phyloP scores from a whole-genome alignment of 1,140 invertebrate genomes.

The Heliconius himera region DNA sequence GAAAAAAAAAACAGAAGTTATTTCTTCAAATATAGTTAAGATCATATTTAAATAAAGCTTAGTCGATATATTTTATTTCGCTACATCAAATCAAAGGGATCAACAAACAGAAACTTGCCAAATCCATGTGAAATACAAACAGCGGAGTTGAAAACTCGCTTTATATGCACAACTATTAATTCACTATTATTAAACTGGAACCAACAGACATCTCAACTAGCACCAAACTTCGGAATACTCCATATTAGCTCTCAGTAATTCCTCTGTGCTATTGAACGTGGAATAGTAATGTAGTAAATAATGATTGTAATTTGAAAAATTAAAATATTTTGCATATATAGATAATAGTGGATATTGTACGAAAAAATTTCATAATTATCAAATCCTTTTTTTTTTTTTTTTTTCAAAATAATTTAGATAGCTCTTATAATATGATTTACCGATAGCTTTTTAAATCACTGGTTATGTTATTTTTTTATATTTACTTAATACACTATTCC shows the following conservation, averaged over 20 bases:
- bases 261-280: not conserved
- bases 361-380: too few relatives aligned
- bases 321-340: not conserved
- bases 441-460: too few relatives aligned
- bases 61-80: not conserved
- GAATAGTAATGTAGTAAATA: too few relatives aligned
- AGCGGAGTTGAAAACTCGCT: slow-evolving; percentile 35
- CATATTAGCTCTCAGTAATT: slow-evolving; percentile 37
- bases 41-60: too few relatives aligned
- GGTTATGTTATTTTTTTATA: too few relatives aligned
- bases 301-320: not conserved
- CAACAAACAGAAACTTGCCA: slow-evolving; percentile 28
- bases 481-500: too few relatives aligned
- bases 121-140: slow-evolving; percentile 37
- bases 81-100: slow-evolving; percentile 9
- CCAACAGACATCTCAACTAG: slow-evolving; percentile 39
- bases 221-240: slow-evolving; percentile 29
- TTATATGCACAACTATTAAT: slow-evolving; percentile 43
- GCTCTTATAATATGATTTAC: too few relatives aligned
- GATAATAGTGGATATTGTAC: too few relatives aligned
- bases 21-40: too few relatives aligned
- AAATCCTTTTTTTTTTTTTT: too few relatives aligned
- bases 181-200: slow-evolving; percentile 41
- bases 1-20: too few relatives aligned
- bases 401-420: too few relatives aligned